These are phyloP conservation scores for Pseudomyrmex pallidus DNA, from an alignment of 1,140 invertebrate genomes.

Conservation along the genomic window DNA sequence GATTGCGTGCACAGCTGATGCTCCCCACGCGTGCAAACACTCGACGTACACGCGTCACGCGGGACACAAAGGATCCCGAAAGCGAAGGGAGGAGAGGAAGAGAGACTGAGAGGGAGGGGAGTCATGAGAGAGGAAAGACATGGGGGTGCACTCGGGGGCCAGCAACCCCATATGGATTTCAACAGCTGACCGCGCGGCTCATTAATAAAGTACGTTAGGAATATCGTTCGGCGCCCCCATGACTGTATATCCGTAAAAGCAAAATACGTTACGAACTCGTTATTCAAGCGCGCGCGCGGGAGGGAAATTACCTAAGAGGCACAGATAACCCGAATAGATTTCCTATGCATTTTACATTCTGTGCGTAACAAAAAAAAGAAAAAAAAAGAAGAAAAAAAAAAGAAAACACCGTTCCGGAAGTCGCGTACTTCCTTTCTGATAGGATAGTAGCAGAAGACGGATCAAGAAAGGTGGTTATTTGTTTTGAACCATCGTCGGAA, in stretches of 20 bases:
- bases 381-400: too few species aligned
- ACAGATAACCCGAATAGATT: conserved; percentile 38
- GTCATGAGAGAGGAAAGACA: conserved; percentile 20
- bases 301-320: not conserved
- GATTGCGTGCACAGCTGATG: conserved; percentile 82
- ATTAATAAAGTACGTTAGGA: conserved; percentile 85
- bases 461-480: not conserved
- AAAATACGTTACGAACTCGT: conserved; percentile 63
- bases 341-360: conserved; percentile 17
- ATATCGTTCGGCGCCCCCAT: conserved; percentile 72
- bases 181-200: conserved; percentile 83
- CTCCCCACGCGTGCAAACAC: conserved; percentile 76
- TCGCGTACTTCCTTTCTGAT: conserved; percentile 24
- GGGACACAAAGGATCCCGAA: conserved; percentile 31
- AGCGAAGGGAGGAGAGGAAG: conserved; percentile 2
- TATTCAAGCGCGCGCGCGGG: conserved; percentile 4
- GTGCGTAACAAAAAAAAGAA: not conserved
- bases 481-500: not conserved
- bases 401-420: conserved; percentile 34
- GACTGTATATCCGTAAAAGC: conserved; percentile 28
- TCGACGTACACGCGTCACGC: conserved; percentile 57
- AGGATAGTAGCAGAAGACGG: conserved; percentile 16
- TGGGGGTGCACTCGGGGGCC: conserved; percentile 59
- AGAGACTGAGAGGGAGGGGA: not conserved
- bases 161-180: conserved; percentile 77